A percentile compares a stretch with the other conserved stretches of the same genome.
Evolutionary conservation across 2,113 vertebrate genomes (phyloP).

Genomic region (Genyomyrus donnyi): DNA sequence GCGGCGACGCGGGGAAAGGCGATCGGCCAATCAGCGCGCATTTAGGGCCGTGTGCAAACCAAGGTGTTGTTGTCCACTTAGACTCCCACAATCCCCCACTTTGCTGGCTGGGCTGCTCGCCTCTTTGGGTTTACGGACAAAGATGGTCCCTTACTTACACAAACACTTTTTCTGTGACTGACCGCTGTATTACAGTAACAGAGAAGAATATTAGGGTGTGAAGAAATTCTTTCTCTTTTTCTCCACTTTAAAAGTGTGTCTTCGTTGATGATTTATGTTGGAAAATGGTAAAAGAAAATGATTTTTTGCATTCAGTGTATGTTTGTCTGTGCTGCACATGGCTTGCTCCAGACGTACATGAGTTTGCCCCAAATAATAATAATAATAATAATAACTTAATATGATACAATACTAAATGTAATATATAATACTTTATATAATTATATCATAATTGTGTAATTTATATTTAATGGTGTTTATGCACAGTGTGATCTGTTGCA

Average conservation of each 20-base stretch:
- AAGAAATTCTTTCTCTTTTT: conserved; percentile 9
- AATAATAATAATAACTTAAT: neutral
- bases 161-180: neutral
- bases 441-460: neutral
- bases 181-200: neutral
- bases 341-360: neutral
- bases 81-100: conserved; percentile 52
- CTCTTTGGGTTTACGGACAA: conserved; percentile 37
- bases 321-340: neutral
- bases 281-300: neutral
- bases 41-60: conserved; percentile 43
- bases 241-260: neutral
- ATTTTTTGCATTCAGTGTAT: neutral
- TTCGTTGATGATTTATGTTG: neutral
- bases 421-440: neutral
- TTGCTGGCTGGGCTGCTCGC: too few relatives aligned
- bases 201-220: conserved; percentile 16
- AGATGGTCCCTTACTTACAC: neutral
- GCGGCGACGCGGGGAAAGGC: conserved; percentile 13
- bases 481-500: neutral
- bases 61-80: conserved; percentile 54
- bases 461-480: neutral
- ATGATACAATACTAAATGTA: neutral
- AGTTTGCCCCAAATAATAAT: neutral
- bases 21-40: conserved; percentile 33